These are phyloP conservation scores for Diadumene lineata DNA, from an alignment of 92 coral and sea anemone genomes.

Conservation along the genomic window DNA sequence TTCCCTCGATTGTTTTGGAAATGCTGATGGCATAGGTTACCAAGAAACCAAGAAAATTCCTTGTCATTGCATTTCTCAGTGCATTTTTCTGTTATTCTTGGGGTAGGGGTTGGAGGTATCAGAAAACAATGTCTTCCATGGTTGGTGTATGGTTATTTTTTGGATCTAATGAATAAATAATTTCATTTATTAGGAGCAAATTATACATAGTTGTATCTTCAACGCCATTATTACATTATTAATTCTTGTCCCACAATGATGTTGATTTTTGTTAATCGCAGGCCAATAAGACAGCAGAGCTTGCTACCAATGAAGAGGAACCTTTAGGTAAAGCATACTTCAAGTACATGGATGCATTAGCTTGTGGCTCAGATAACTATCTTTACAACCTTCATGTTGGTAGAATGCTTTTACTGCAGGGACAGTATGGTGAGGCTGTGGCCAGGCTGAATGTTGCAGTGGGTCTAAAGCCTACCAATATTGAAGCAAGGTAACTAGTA, in stretches of 20 bases:
- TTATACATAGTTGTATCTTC: too few relatives aligned
- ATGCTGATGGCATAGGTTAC: too few relatives aligned
- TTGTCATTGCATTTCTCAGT: too few relatives aligned
- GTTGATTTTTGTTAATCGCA: neutral
- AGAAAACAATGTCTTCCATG: too few relatives aligned
- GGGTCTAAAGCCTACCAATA: constrained; percentile 81
- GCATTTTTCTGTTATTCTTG: too few relatives aligned
- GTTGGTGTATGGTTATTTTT: too few relatives aligned
- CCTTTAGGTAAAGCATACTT: constrained; percentile 87
- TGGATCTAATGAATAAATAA: too few relatives aligned
- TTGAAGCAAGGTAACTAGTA: constrained; percentile 90
- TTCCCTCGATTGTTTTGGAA: too few relatives aligned
- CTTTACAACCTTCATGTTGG: constrained; percentile 92
- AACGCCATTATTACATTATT: too few relatives aligned
- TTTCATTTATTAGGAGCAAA: too few relatives aligned
- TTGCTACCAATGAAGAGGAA: constrained; percentile 80
- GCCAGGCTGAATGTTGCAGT: constrained; percentile 71
- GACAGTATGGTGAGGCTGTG: constrained; percentile 85
- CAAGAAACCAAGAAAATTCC: too few relatives aligned
- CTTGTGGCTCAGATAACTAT: constrained; percentile 70
- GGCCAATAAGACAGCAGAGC: constrained; percentile 68
- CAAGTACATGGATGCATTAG: constrained; percentile 88
- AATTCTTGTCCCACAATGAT: neutral
- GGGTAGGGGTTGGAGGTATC: too few relatives aligned
- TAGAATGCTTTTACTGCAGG: constrained; percentile 80